Conservation (phyloP, 2,113 vertebrate genomes). For the Aspidoscelis tigris region DNA sequence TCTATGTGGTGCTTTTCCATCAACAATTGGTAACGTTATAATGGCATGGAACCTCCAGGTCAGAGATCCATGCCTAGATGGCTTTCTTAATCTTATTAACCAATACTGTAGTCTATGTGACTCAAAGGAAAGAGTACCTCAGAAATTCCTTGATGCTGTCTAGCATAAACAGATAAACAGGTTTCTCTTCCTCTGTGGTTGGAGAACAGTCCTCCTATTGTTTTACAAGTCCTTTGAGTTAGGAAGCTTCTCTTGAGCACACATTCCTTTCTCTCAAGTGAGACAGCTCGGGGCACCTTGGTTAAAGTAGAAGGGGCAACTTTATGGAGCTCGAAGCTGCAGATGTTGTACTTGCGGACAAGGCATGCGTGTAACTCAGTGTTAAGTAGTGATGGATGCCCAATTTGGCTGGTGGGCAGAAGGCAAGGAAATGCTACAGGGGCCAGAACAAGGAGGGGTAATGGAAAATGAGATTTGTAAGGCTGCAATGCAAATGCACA, state of each 20-base stretch:
- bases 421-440: too few species aligned
- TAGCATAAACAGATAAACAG: conserved; percentile 20
- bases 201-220: conserved; percentile 23
- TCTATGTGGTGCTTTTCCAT: background rate
- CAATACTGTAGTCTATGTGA: background rate
- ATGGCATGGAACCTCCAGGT: background rate
- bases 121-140: background rate
- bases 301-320: background rate
- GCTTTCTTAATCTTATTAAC: background rate
- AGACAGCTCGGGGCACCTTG: background rate
- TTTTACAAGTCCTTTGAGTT: conserved; percentile 22
- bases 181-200: conserved; percentile 14
- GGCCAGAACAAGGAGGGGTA: too few species aligned
- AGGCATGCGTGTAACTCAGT: background rate
- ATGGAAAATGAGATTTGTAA: too few species aligned
- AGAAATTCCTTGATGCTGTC: background rate
- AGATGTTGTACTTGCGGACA: background rate
- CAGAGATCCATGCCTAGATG: background rate
- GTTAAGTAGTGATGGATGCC: too few species aligned
- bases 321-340: background rate
- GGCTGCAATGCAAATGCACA: too few species aligned
- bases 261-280: conserved; percentile 21
- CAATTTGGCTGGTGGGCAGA: too few species aligned
- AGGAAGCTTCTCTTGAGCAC: background rate
- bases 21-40: background rate